Evolutionary conservation across 2,888 invertebrate species (phyloP).

Genomic region (Papilio demoleus): DNA sequence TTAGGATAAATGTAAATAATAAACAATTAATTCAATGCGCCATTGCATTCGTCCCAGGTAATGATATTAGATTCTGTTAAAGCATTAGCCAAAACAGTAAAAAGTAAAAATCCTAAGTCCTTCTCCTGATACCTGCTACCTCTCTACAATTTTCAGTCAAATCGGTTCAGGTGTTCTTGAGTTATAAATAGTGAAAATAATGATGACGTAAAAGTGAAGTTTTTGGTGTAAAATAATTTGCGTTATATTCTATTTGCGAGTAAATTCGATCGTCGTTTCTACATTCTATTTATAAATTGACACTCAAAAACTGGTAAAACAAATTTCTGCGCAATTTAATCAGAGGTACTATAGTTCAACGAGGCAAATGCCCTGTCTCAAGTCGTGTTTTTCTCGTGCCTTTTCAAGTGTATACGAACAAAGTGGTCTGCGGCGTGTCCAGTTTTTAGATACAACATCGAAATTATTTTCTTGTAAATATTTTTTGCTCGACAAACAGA

Average conservation of each 20-base stretch:
- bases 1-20: too few species aligned
- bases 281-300: background rate
- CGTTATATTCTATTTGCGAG: background rate
- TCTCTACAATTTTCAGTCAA: too few species aligned
- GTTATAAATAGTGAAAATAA: too few species aligned
- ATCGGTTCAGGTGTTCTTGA: too few species aligned
- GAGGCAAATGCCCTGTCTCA: slow-evolving; percentile 11
- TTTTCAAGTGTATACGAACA: slow-evolving; percentile 11
- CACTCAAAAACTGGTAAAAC: background rate
- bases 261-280: background rate
- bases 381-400: slow-evolving; percentile 2
- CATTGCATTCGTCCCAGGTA: too few species aligned
- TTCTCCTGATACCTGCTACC: too few species aligned
- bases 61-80: too few species aligned
- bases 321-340: slow-evolving; percentile 16
- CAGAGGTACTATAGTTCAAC: background rate
- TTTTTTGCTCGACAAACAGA: background rate
- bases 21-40: too few species aligned
- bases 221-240: too few species aligned
- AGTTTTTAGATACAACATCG: background rate
- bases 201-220: too few species aligned
- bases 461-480: slow-evolving; percentile 4
- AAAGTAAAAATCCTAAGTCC: too few species aligned
- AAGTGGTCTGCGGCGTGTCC: background rate
- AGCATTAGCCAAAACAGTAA: too few species aligned